A percentile compares a stretch with the other conserved stretches of the same genome.
Conservation (phyloP, 2,888 invertebrate genomes). For the Physocephala rufipes region DNA sequence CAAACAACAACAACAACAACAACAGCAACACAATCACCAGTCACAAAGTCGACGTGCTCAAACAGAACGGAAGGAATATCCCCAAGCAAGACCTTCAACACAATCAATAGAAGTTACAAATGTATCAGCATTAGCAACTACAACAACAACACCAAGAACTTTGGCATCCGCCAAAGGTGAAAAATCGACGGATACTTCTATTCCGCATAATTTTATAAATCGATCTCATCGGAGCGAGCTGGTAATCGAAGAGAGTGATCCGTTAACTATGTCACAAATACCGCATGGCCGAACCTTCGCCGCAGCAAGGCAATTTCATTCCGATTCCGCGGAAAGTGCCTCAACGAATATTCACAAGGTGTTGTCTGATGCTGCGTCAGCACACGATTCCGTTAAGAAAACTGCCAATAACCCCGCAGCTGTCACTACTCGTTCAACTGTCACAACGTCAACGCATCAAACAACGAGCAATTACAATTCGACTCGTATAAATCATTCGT, state of each 20-base stretch:
- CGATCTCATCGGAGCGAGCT: slow-evolving; percentile 71
- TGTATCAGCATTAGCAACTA: slow-evolving; percentile 34
- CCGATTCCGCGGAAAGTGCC: slow-evolving; percentile 59
- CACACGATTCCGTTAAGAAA: slow-evolving; percentile 57
- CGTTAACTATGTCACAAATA: slow-evolving; percentile 63
- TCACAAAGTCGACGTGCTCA: slow-evolving; percentile 31
- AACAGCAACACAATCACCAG: slow-evolving; percentile 1
- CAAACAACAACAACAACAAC: slow-evolving; percentile 29
- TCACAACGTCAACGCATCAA: slow-evolving; percentile 45
- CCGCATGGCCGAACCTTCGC: neutral
- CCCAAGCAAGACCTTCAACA: slow-evolving; percentile 28
- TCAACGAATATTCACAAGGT: slow-evolving; percentile 61
- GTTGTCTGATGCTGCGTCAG: slow-evolving; percentile 65
- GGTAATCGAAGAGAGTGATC: slow-evolving; percentile 70
- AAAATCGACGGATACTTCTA: slow-evolving; percentile 35
- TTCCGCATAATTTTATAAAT: slow-evolving; percentile 60
- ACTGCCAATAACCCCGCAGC: no score
- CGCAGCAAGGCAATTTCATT: slow-evolving; percentile 17
- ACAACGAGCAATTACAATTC: slow-evolving; percentile 36
- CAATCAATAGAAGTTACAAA: slow-evolving; percentile 15
- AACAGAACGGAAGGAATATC: no score
- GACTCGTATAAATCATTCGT: slow-evolving; percentile 37
- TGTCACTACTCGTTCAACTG: slow-evolving; percentile 52
- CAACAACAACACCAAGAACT: slow-evolving; percentile 33
- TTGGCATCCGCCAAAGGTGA: slow-evolving; percentile 29